Conservation (phyloP, 2,113 vertebrate species). For the Chlorocebus sabaeus region DNA sequence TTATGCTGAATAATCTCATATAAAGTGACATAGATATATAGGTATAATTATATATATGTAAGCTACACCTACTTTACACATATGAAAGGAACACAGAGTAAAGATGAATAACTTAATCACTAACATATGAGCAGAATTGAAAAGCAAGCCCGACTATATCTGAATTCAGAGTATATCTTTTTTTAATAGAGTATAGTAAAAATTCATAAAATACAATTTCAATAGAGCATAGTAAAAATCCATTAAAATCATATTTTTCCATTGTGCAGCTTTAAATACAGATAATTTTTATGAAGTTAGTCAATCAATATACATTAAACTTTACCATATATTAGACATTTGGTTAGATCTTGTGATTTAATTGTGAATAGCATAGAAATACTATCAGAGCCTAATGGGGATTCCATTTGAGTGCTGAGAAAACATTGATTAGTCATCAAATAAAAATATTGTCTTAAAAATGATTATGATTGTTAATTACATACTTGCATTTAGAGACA, state of each 20-base stretch:
- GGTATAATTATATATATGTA: neutral
- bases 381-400: neutral
- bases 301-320: neutral
- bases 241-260: neutral
- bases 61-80: neutral
- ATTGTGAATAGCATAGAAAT: neutral
- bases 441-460: neutral
- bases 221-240: neutral
- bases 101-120: neutral
- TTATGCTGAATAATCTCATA: neutral
- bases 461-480: neutral
- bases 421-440: neutral
- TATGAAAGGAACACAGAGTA: neutral
- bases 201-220: neutral
- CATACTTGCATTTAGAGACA: neutral
- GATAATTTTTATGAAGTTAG: neutral
- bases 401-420: neutral
- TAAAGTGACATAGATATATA: neutral
- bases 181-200: neutral
- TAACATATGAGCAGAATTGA: neutral
- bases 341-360: neutral
- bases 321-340: neutral
- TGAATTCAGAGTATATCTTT: neutral
- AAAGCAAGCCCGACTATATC: neutral
- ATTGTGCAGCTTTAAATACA: neutral